Evolutionary conservation across 2,888 invertebrate species (phyloP).

Genomic region (Sabellastarte sp.): DNA sequence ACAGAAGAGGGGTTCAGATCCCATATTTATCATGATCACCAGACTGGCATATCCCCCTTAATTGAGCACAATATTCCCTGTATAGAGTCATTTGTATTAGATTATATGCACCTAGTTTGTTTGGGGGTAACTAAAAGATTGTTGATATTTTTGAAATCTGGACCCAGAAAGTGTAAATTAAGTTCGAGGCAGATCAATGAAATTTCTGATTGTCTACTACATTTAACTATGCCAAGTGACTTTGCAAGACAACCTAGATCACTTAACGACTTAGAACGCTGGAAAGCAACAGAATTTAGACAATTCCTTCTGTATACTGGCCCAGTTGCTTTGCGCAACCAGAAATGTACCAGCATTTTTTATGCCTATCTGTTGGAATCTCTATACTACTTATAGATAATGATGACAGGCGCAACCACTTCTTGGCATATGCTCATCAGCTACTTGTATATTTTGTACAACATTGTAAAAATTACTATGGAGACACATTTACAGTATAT

Average conservation of each 20-base stretch:
- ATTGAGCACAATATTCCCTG: conserved; percentile 24
- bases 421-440: conserved; percentile 11
- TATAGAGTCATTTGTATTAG: conserved; percentile 37
- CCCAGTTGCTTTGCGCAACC: conserved; percentile 24
- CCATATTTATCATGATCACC: conserved; percentile 27
- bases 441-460: conserved; percentile 18
- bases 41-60: conserved; percentile 30
- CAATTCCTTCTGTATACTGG: conserved; percentile 40
- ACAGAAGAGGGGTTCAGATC: conserved; percentile 22
- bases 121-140: conserved; percentile 38
- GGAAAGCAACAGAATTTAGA: conserved; percentile 42
- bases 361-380: conserved; percentile 30
- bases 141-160: conserved; percentile 30
- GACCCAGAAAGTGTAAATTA: conserved; percentile 20
- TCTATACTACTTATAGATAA: conserved; percentile 23
- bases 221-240: conserved; percentile 27
- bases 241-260: conserved; percentile 34
- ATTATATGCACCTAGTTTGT: conserved; percentile 49
- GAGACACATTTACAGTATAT: conserved; percentile 12
- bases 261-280: conserved; percentile 31
- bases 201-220: conserved; percentile 15
- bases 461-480: conserved; percentile 9
- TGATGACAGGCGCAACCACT: background rate
- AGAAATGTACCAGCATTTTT: conserved; percentile 31
- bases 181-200: conserved; percentile 2